Conservation (phyloP, 35 echinoderm and acorn worm species). For the Strongylocentrotus purpuratus region DNA sequence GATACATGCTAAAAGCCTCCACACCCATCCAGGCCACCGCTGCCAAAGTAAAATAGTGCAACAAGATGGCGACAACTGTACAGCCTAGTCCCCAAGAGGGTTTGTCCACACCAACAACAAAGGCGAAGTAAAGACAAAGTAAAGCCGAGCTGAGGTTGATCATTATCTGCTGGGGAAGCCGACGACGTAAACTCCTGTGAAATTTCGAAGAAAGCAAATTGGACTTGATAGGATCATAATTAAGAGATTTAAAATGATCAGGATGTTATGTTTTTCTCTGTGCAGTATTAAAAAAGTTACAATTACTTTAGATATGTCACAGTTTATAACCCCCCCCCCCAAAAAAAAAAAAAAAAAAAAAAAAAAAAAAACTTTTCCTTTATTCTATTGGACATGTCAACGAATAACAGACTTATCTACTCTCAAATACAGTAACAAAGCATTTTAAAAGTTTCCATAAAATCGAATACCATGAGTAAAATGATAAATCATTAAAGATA, state of each 20-base stretch:
- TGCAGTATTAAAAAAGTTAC: neutral
- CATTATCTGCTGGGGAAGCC: conserved; percentile 61
- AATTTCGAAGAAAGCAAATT: neutral
- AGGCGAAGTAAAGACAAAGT: conserved; percentile 68
- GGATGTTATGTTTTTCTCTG: neutral
- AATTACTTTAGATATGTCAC: too few species aligned
- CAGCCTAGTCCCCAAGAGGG: conserved; percentile 42
- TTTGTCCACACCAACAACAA: conserved; percentile 62
- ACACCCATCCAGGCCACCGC: conserved; percentile 75
- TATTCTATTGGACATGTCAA: too few species aligned
- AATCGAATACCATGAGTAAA: too few species aligned
- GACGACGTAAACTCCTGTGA: conserved; percentile 65
- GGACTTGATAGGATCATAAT: neutral
- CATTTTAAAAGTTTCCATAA: too few species aligned
- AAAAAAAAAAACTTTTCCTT: too few species aligned
- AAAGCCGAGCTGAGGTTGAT: conserved; percentile 63
- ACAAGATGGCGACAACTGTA: conserved; percentile 60
- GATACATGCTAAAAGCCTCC: conserved; percentile 77
- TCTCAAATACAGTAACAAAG: too few species aligned
- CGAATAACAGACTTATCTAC: too few species aligned
- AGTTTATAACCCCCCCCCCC: neutral
- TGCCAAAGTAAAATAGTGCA: conserved; percentile 74
- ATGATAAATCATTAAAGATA: conserved; percentile 12
- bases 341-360: too few species aligned
- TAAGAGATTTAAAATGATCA: neutral